These are phyloP conservation scores for Halictus rubicundus DNA, from an alignment of 1,140 invertebrate genomes.

Conservation along the genomic window DNA sequence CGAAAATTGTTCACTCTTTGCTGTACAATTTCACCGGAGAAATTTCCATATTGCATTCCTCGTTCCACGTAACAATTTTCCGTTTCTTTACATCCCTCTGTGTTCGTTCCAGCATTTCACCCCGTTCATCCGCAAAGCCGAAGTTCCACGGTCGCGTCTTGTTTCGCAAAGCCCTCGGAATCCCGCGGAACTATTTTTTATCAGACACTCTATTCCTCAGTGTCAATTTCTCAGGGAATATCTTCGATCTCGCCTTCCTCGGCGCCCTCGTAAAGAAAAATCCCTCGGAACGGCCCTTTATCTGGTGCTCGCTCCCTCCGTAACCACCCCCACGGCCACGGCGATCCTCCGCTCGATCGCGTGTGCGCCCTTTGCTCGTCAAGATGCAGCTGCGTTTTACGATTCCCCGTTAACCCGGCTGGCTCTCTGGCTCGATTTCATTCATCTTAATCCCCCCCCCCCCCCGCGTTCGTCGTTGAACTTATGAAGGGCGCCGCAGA, in stretches of 20 bases:
- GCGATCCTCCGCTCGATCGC: neutral
- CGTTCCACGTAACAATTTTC: too few relatives aligned
- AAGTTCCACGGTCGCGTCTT: too few relatives aligned
- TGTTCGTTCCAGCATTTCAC: too few relatives aligned
- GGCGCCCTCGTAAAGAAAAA: neutral
- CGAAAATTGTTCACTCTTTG: too few relatives aligned
- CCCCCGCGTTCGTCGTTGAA: neutral
- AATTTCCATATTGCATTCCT: too few relatives aligned
- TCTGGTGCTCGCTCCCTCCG: neutral
- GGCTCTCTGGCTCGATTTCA: neutral
- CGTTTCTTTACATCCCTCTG: too few relatives aligned
- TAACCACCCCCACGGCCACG: neutral
- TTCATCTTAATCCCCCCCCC: constrained; percentile 24
- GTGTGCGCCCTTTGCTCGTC: neutral
- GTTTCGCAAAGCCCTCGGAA: too few relatives aligned
- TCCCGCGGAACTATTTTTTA: neutral
- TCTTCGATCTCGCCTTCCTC: neutral
- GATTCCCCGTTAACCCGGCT: neutral
- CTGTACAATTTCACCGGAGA: too few relatives aligned
- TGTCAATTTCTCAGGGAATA: neutral
- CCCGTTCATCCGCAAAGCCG: too few relatives aligned
- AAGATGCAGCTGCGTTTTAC: constrained; percentile 24
- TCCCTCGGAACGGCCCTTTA: neutral
- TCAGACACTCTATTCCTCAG: neutral
- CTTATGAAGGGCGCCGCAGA: neutral